Evolutionary conservation across 2,888 invertebrate genomes (phyloP).

Genomic region (Microplitis deprimator): DNA sequence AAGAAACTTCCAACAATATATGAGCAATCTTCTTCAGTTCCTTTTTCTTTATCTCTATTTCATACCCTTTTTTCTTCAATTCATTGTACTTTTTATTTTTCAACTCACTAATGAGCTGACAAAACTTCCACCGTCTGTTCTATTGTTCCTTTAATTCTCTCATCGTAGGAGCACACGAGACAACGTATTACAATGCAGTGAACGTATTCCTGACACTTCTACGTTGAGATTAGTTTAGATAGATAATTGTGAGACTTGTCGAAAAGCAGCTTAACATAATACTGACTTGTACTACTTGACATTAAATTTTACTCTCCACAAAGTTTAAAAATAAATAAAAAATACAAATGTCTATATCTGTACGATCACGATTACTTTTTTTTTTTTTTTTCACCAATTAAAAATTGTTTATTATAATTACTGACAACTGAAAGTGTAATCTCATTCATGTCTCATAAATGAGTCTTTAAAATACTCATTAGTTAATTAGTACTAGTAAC

Average conservation of each 20-base stretch:
- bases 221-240: neutral
- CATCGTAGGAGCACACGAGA: neutral
- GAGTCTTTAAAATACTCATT: too few relatives aligned
- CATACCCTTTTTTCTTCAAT: conserved; percentile 8
- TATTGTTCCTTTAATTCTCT: conserved; percentile 34
- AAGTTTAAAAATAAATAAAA: neutral
- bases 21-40: conserved; percentile 22
- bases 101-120: conserved; percentile 46
- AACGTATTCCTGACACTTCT: neutral
- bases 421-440: too few relatives aligned
- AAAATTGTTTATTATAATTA: too few relatives aligned
- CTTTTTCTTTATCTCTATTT: neutral
- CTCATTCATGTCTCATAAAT: too few relatives aligned
- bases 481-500: too few relatives aligned
- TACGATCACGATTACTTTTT: too few relatives aligned
- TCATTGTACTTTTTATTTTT: conserved; percentile 1
- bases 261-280: neutral
- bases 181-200: neutral
- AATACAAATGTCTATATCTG: neutral
- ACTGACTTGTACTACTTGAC: neutral
- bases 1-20: conserved; percentile 35
- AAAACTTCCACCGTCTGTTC: conserved; percentile 46
- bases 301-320: neutral
- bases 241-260: neutral
- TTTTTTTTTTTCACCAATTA: too few relatives aligned